Conservation (phyloP, 2,888 invertebrate genomes). For the Copidosoma aretas region DNA sequence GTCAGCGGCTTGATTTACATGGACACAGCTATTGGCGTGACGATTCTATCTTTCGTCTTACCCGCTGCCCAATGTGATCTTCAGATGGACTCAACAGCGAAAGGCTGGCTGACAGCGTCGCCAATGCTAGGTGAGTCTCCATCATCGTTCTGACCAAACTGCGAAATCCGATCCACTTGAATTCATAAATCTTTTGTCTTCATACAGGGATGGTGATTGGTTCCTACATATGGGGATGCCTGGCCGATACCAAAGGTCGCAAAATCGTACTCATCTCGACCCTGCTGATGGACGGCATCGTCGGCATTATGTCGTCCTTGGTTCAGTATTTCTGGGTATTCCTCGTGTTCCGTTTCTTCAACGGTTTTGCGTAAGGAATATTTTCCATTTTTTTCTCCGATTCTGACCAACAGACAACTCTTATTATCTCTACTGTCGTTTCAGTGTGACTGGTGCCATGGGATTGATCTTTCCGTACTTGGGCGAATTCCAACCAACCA, state of each 20-base stretch:
- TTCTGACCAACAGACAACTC: neutral
- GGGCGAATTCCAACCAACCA: slow-evolving; percentile 82
- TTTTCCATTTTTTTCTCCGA: neutral
- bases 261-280: slow-evolving; percentile 77
- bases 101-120: slow-evolving; percentile 62
- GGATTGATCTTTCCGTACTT: slow-evolving; percentile 83
- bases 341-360: slow-evolving; percentile 76
- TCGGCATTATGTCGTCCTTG: slow-evolving; percentile 76
- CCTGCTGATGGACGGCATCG: slow-evolving; percentile 75
- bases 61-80: slow-evolving; percentile 65
- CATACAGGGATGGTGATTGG: slow-evolving; percentile 79
- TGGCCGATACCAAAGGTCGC: slow-evolving; percentile 84
- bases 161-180: neutral
- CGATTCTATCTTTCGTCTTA: slow-evolving; percentile 65
- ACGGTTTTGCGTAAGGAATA: slow-evolving; percentile 79
- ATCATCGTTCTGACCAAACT: neutral
- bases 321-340: slow-evolving; percentile 77
- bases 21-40: slow-evolving; percentile 66
- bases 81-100: slow-evolving; percentile 60
- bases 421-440: no score
- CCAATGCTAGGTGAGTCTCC: slow-evolving; percentile 60
- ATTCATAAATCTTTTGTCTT: slow-evolving; percentile 13
- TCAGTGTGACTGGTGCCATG: slow-evolving; percentile 81
- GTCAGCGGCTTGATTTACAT: slow-evolving; percentile 67
- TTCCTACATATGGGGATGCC: slow-evolving; percentile 84